These are phyloP conservation scores for Chrysodeixis includens DNA, from an alignment of 2,888 invertebrate species.

Conservation along the genomic window DNA sequence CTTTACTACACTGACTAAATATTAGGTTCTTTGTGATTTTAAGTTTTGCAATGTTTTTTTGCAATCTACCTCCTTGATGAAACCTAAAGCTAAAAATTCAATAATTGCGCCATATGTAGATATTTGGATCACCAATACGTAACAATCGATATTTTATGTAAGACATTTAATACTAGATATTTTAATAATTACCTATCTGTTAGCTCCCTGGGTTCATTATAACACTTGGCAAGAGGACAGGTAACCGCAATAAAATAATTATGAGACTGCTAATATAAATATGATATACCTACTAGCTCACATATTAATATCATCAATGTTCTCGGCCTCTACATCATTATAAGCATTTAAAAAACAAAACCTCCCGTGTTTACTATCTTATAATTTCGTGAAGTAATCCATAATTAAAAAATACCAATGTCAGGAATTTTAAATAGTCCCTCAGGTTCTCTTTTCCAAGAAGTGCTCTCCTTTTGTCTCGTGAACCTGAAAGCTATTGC, in stretches of 20 bases:
- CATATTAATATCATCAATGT: neutral
- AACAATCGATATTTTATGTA: no score
- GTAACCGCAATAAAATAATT: neutral
- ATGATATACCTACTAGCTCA: neutral
- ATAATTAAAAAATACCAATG: neutral
- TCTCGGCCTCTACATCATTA: neutral
- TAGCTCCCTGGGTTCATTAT: neutral
- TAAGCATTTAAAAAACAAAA: no score
- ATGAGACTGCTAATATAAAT: neutral
- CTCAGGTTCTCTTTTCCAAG: neutral
- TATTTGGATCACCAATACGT: no score
- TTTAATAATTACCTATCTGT: neutral
- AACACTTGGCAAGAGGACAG: conserved; percentile 3
- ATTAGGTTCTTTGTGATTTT: no score
- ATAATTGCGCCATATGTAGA: no score
- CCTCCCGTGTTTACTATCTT: no score
- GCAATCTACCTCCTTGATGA: no score
- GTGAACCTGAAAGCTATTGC: neutral
- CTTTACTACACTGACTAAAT: no score
- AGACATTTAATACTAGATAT: no score
- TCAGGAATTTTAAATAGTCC: neutral
- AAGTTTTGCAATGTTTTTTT: no score
- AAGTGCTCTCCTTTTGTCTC: neutral
- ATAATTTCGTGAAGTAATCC: no score
- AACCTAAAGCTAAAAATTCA: no score